Percentiles rank a stretch among this genome's conserved stretches.
Conservation (phyloP, 2,888 invertebrate genomes). For the Latrodectus elegans region DNA sequence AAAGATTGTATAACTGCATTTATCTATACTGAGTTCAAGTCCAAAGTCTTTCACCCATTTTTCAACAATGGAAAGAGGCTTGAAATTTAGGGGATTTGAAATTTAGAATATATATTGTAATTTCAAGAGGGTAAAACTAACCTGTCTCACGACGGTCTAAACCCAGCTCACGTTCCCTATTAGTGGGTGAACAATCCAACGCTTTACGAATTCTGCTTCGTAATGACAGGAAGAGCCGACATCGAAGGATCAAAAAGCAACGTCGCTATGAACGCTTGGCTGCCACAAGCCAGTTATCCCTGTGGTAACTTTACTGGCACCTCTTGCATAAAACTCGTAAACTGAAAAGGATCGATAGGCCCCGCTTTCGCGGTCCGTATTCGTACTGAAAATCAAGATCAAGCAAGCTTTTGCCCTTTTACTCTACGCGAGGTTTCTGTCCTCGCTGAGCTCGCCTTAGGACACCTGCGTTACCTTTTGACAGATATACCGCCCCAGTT, state of each 20-base stretch:
- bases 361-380: no score
- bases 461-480: constrained; percentile 81
- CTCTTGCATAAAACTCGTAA: no score
- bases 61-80: no score
- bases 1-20: no score
- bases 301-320: constrained; percentile 74
- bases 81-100: no score
- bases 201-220: constrained; percentile 83
- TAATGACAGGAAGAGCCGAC: constrained; percentile 85
- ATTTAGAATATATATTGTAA: no score
- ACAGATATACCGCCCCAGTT: constrained; percentile 82
- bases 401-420: constrained; percentile 73
- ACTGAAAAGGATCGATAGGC: no score
- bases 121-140: constrained; percentile 19
- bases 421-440: constrained; percentile 72
- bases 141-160: constrained; percentile 81
- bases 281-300: constrained; percentile 75
- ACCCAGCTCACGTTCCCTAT: constrained; percentile 78
- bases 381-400: constrained; percentile 75
- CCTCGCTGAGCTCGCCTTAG: constrained; percentile 77
- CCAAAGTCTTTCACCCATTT: no score
- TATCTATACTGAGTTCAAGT: no score
- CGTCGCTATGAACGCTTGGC: constrained; percentile 74
- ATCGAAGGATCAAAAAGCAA: constrained; percentile 78
- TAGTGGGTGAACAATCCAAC: constrained; percentile 84